phyloP scores from a whole-genome alignment of 2,888 invertebrate species.

The Stomorhina lunata region DNA sequence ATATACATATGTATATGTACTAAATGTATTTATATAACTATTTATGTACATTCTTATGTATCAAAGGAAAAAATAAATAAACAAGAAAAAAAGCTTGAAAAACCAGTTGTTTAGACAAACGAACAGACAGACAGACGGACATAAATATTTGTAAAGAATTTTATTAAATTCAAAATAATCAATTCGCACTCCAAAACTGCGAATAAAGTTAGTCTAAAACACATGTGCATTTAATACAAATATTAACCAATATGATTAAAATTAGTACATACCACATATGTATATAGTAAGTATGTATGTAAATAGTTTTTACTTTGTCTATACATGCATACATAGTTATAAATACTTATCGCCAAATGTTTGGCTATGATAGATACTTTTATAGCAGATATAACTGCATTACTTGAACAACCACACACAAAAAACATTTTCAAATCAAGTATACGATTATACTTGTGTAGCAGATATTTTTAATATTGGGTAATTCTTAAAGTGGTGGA shows the following conservation, averaged over 20 bases:
- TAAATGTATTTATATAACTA: no score
- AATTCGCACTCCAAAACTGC: slow-evolving; percentile 8
- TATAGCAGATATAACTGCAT: not conserved
- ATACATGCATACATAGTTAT: not conserved
- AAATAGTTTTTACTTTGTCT: no score
- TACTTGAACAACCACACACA: not conserved
- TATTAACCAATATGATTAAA: slow-evolving; percentile 57
- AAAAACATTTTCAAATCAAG: slow-evolving; percentile 19
- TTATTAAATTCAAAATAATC: slow-evolving; percentile 38
- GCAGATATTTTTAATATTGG: slow-evolving; percentile 31
- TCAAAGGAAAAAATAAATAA: slow-evolving; percentile 34
- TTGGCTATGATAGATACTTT: not conserved
- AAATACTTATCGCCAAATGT: not conserved
- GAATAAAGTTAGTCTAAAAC: slow-evolving; percentile 22
- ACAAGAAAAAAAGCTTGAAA: slow-evolving; percentile 39
- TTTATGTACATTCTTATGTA: slow-evolving; percentile 1
- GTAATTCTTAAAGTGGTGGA: slow-evolving; percentile 56
- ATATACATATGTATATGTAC: no score
- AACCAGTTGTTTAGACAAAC: slow-evolving; percentile 43
- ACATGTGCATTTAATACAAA: slow-evolving; percentile 37
- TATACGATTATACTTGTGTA: not conserved
- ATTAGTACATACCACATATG: slow-evolving; percentile 51
- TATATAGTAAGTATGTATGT: no score
- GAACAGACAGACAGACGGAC: not conserved
- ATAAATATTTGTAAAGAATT: slow-evolving; percentile 40